Base-by-base conservation (phyloP, 2,888 invertebrate species). In the Unio delphinus region DNA sequence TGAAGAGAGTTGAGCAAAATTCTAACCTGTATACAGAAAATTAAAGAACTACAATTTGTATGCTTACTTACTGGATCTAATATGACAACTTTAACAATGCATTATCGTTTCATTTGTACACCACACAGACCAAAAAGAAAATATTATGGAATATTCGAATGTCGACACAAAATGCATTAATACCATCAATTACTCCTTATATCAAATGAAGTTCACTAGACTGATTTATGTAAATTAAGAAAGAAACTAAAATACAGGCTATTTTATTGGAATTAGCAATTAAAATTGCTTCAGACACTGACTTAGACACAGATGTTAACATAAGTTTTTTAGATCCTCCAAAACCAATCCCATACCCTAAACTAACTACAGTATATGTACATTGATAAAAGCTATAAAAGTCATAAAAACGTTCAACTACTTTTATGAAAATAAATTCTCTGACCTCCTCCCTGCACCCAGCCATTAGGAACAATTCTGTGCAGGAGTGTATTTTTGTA, bases 371-470 rank as follows among this genome's bases (percentile, higher is more conserved):
- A 23, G 23, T 23, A 23, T 23, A 11, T 23, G 23, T 7, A 60
- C 26, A 8, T 17, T 1, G 30, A 26, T 18, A 60, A 30, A 60
- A 30, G 20, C 23, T 23, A 28, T 28, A 60, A 60, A 28, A 17
- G 7, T 30, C 30, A 30, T 60, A 58, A 58, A 18, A 58, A 60
- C 2, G 4, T 23, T 28, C 5, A 17, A 60, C 7, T 28, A 18
- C 17, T 20, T 34, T 28, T 11, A 28, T 1, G 17, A 28, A 45
- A 45, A 15, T 45, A 45, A 45, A 45, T 15, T 45, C 45, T 68
- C 74, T 78, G 82, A 91, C 91, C 91, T 55, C 94, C 94, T 68
- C 93, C 92, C 85, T 94, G 94, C 56, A 94, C 92, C 94, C 94
- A 95, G 65, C 93, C 92, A 75, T 92, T 92, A 81, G 92, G 92